A percentile compares a stretch with the other conserved stretches of the same genome.
phyloP scores from a whole-genome alignment of 2,888 invertebrate genomes.

The Helobdella robusta region DNA sequence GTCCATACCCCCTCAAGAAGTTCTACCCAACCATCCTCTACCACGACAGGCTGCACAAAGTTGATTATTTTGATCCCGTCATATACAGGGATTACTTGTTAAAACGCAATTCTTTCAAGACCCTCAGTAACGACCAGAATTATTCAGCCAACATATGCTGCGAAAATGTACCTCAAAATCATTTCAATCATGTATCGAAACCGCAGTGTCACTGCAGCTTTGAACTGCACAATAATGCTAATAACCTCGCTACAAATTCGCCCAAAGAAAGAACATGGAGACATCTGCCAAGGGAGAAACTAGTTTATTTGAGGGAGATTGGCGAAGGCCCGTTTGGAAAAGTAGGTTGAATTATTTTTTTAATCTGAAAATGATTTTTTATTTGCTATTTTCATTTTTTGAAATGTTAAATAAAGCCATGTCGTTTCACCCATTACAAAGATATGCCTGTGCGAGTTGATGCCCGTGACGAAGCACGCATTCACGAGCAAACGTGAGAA shows the following conservation, averaged over 20 bases:
- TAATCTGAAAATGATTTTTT: background rate
- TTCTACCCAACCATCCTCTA: slow-evolving; percentile 17
- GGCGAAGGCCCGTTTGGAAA: slow-evolving; percentile 15
- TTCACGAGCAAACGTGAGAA: background rate
- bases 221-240: background rate
- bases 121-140: background rate
- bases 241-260: background rate
- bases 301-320: slow-evolving; percentile 11
- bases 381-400: background rate
- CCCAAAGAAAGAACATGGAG: background rate
- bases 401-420: background rate
- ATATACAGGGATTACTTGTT: too few relatives aligned
- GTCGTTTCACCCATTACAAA: background rate
- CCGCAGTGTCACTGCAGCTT: background rate
- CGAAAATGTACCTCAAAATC: too few relatives aligned
- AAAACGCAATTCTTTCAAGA: background rate
- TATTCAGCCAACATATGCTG: too few relatives aligned
- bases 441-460: slow-evolving; percentile 18
- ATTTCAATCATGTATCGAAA: too few relatives aligned
- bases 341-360: slow-evolving; percentile 1
- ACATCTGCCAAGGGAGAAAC: slow-evolving; percentile 4
- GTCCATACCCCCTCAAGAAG: slow-evolving; percentile 8
- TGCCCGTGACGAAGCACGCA: background rate
- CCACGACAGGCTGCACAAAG: background rate
- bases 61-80: too few relatives aligned